phyloP scores from a whole-genome alignment of 2,888 invertebrate genomes.

The Thyatira batis region DNA sequence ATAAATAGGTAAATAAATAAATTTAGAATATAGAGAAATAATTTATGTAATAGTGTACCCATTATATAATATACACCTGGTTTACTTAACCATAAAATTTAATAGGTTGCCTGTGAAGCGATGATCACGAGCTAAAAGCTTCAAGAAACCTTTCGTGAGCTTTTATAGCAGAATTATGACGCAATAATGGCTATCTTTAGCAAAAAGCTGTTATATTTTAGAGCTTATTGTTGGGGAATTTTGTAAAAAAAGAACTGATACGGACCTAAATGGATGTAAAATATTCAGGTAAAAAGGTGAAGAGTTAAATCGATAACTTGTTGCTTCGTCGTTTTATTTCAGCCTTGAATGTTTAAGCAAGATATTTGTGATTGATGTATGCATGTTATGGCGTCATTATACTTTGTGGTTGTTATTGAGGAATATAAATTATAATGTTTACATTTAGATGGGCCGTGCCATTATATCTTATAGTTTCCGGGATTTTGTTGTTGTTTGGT shows the following conservation, averaged over 20 bases:
- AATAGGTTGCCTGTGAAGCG: constrained; percentile 1
- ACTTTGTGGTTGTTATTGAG: neutral
- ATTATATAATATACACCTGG: neutral
- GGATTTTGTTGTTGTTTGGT: too few relatives aligned
- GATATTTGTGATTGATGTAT: neutral
- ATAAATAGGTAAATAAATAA: too few relatives aligned
- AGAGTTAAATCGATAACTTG: neutral
- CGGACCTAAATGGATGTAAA: neutral
- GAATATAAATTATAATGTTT: neutral
- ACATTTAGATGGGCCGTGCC: neutral
- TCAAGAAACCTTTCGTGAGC: constrained; percentile 16
- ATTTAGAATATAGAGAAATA: neutral
- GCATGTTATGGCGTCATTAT: neutral
- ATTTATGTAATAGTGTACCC: neutral
- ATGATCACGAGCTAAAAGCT: constrained; percentile 8
- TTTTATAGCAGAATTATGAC: constrained; percentile 19
- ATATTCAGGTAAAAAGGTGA: neutral
- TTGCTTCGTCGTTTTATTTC: neutral
- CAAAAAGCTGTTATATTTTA: constrained; percentile 25
- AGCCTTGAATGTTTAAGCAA: neutral
- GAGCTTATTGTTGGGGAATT: constrained; percentile 16
- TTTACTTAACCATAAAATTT: constrained; percentile 1
- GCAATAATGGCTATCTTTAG: constrained; percentile 20
- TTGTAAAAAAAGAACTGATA: neutral
- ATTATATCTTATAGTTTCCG: too few relatives aligned